Conservation (phyloP, 2,113 vertebrate genomes). For the Xenotilapia flavipinnis region DNA sequence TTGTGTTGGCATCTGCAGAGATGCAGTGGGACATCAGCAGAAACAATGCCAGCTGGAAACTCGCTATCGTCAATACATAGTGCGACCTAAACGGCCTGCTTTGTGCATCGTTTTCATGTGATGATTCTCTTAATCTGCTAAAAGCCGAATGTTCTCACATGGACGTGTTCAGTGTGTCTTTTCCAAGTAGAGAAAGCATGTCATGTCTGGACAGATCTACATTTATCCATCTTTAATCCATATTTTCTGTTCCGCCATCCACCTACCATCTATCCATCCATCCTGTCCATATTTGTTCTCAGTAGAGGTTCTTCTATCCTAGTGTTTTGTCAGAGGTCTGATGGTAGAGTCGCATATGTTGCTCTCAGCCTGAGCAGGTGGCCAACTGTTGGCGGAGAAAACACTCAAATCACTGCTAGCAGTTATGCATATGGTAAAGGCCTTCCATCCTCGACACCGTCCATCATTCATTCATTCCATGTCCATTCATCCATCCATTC, state of each 20-base stretch:
- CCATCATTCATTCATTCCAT: not conserved
- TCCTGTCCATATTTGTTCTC: constrained; percentile 51
- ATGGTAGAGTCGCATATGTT: constrained; percentile 53
- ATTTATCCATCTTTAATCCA: constrained; percentile 32
- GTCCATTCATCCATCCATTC: not conserved
- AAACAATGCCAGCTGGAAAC: constrained; percentile 26
- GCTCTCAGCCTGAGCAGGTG: constrained; percentile 61
- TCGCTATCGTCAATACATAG: not conserved
- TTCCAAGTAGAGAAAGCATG: constrained; percentile 18
- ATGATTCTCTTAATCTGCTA: constrained; percentile 32
- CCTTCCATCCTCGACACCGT: not conserved
- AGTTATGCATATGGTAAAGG: constrained; percentile 3
- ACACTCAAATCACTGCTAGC: constrained; percentile 13
- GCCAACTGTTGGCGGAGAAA: constrained; percentile 38
- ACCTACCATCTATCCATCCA: not conserved
- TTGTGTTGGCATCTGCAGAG: not conserved
- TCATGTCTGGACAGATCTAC: constrained; percentile 25
- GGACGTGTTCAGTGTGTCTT: constrained; percentile 1
- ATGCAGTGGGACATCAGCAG: not conserved
- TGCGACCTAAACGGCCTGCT: constrained; percentile 11
- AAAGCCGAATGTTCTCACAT: constrained; percentile 23
- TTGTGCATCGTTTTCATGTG: constrained; percentile 17
- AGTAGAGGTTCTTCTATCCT: constrained; percentile 42
- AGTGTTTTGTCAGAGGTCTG: constrained; percentile 38
- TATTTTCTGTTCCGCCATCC: not conserved